Base-by-base conservation (phyloP, 1,140 invertebrate species). In the Nebria ingens region DNA sequence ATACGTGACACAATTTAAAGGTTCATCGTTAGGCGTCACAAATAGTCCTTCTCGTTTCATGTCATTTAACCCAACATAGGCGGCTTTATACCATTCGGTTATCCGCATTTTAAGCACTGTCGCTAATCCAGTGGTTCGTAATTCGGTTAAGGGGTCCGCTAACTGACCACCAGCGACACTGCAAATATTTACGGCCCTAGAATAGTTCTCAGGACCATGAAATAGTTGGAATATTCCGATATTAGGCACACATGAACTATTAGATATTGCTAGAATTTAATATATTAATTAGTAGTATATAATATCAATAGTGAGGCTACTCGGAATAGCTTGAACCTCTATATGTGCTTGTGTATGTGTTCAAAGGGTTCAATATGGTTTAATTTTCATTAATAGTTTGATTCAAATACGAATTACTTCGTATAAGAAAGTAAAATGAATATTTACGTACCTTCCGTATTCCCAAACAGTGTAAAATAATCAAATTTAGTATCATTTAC, bases 181-280 rank as follows among this genome's bases (percentile, higher is more conserved):
- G 59, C 83, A 86, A 3, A 63, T 61, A 1, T 59, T 53, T 19
- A 68, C 67, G 0, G 82, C 77, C 42, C 76, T 63, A 1, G 75
- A 76, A 58, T 79, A 83, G 69, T 82, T 85, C 19, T 70, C 56
- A 51, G 60, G 68, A 4, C 74, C 61, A 2, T 67, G 25, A 1
- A 76, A 67, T 4, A 82, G 56, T 29, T 68, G 60, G 64, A 84
- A 85, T 62, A 86, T 65, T 1, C 84, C 84, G 1, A 77, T 62
- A 0, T 64, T 73, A 55, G 76, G 76, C 1, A 84, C 62, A 58
- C 82, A 84, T 2, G 68, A 72, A 1, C 76, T 58, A 57, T 76
- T 80, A 21, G 63, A 55, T 23, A 73, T 72, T 0, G 68, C 79
- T 82, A 59, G 56, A 67, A 73, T 58, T 61, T n/a, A n/a, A n/a